Evolutionary conservation across 2,888 invertebrate species (phyloP), one percentile per base, ranked within the genome.

Genomic region (Glaucopsyche alexis): DNA sequence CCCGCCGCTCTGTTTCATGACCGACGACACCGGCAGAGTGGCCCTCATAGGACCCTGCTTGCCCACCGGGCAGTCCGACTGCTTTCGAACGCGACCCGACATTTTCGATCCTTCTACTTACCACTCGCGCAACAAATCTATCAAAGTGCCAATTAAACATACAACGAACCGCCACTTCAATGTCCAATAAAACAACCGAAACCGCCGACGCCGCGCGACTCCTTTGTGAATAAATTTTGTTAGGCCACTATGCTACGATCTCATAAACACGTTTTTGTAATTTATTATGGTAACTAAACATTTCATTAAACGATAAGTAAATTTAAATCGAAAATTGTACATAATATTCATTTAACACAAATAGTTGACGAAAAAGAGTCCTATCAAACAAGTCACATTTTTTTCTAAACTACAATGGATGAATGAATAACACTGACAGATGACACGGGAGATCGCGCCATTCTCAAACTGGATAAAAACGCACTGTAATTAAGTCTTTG

Each of bases 11-110:
- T 94, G 94, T 83, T 95, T 94, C 86, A 96, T 93, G 77, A 96
- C 94, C 75, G 96, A 96, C 73, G 95, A 95, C 82, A 96, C 95
- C 80, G 96, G 96, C 84, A 96, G 91, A 75, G 96, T 96, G 74
- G 96, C 96, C 85, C 95, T 94, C 95, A 96, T 94, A 79, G 96
- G 96, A 73, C 96, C 96, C 88, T 90, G 90, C 81, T 93, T 93
- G 73, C 89, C 88, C 80, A 89, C 90, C 77, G 94, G 94, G 84
- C 94, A 95, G 82, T 95, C 95, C 75, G 95, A 95, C 83, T 95
- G 95, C 90, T 95, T 95, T 81, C 95, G 94, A 80, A 94, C 94
- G 81, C 94, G 94, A 81, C 94, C 92, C 84, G 94, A 94, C 94
- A 95, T 94, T 80, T 84, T 88, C 74, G 73, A 79, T 77, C 79